Conservation (phyloP, 1,140 invertebrate genomes). For the Brachionus asplanchnoidis region DNA sequence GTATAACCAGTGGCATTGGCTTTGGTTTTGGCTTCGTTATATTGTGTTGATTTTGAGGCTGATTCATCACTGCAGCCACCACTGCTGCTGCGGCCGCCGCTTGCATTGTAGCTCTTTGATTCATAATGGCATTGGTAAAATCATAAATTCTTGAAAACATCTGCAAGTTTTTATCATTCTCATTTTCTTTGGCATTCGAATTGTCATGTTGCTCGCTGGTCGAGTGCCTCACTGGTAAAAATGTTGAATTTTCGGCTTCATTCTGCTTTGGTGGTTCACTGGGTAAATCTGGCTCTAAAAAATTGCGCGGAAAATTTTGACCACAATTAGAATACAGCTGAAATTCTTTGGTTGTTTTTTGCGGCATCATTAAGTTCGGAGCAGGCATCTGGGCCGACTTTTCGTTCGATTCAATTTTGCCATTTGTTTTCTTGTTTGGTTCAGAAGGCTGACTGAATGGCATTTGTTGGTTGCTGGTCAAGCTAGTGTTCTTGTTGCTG, state of each 20-base stretch:
- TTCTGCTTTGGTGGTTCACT: background rate
- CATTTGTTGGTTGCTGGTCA: background rate
- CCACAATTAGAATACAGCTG: background rate
- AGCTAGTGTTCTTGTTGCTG: background rate
- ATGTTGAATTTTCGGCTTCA: background rate
- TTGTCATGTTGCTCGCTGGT: constrained; percentile 35
- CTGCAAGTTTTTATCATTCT: constrained; percentile 21
- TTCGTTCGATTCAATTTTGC: background rate
- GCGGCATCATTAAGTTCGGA: background rate
- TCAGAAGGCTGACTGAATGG: background rate
- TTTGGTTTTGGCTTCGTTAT: constrained; percentile 52
- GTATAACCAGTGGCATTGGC: constrained; percentile 62
- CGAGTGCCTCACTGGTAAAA: background rate
- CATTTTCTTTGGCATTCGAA: constrained; percentile 27
- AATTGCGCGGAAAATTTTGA: background rate
- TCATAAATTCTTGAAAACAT: constrained; percentile 26
- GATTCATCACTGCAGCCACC: constrained; percentile 40
- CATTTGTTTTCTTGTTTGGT: background rate
- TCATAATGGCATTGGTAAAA: constrained; percentile 42
- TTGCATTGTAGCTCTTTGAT: constrained; percentile 44
- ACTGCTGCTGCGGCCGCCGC: constrained; percentile 49
- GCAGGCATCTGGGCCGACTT: background rate
- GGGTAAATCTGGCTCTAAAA: background rate
- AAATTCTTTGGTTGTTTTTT: background rate
- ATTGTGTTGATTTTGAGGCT: constrained; percentile 27